Evolutionary conservation across 2,113 vertebrate genomes (phyloP).

Genomic region (Microtus richardsoni): DNA sequence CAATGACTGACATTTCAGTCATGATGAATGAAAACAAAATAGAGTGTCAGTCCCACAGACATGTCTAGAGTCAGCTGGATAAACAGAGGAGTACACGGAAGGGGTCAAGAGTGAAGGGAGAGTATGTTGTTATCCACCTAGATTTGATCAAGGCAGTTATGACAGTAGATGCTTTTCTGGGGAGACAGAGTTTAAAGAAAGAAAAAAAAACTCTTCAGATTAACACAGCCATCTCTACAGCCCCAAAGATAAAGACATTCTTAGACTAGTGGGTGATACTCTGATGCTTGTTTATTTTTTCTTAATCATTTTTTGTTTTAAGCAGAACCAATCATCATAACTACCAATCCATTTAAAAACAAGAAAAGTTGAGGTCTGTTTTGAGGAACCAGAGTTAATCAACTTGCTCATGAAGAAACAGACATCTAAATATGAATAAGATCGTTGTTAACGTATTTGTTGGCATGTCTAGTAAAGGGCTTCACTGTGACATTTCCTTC

Average conservation of each 20-base stretch:
- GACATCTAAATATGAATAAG: background rate
- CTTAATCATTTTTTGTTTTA: slow-evolving; percentile 24
- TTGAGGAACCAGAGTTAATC: slow-evolving; percentile 3
- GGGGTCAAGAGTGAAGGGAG: background rate
- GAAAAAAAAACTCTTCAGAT: background rate
- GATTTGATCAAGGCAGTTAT: slow-evolving; percentile 2
- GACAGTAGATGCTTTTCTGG: background rate
- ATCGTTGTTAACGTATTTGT: background rate
- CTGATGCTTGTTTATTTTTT: background rate
- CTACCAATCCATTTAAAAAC: slow-evolving; percentile 16
- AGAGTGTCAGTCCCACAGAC: background rate
- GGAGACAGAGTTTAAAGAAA: background rate
- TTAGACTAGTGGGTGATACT: background rate
- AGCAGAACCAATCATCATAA: background rate
- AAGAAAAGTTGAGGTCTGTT: background rate
- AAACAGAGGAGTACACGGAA: background rate
- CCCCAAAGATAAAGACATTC: background rate
- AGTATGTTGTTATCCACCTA: background rate
- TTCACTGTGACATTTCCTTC: background rate
- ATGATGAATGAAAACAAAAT: slow-evolving; percentile 33
- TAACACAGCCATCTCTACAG: background rate
- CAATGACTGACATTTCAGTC: slow-evolving; percentile 40
- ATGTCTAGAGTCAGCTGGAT: background rate
- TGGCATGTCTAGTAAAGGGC: background rate
- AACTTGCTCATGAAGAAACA: background rate